phyloP scores from a whole-genome alignment of 2,797 vertebrate genomes.

The Cyprinodon diabolis region DNA sequence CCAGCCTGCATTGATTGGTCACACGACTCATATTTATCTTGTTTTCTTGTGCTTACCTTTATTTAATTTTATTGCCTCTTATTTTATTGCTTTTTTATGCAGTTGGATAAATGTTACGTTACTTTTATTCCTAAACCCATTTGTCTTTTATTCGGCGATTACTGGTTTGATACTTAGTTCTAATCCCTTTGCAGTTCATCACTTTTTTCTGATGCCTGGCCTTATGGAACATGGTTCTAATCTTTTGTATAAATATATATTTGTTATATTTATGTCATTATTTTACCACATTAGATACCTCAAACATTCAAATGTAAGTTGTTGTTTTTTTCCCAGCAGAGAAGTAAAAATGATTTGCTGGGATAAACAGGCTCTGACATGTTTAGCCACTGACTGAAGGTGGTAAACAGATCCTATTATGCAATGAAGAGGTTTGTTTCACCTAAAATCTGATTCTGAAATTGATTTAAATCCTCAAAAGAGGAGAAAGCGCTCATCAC shows the following conservation, averaged over 20 bases:
- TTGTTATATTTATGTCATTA: neutral
- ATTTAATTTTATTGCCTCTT: too few relatives aligned
- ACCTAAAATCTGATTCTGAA: neutral
- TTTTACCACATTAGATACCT: neutral
- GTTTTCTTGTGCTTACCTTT: neutral
- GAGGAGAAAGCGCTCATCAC: neutral
- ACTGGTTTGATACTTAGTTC: neutral
- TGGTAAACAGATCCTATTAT: neutral
- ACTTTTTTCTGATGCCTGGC: neutral
- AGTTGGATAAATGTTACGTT: neutral
- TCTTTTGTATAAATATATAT: neutral
- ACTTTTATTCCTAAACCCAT: neutral
- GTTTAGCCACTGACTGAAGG: neutral
- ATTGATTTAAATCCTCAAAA: neutral
- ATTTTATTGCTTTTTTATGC: neutral
- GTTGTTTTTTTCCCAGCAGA: neutral
- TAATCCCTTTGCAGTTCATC: neutral
- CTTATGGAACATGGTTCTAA: neutral
- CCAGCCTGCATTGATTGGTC: too few relatives aligned
- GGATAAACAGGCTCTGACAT: neutral
- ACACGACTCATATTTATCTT: too few relatives aligned
- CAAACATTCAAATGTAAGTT: neutral
- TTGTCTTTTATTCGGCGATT: neutral
- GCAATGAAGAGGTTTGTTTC: neutral
- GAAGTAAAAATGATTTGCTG: neutral